Base-by-base conservation (phyloP, 1,140 invertebrate species). In the Sinonovacula constricta region DNA sequence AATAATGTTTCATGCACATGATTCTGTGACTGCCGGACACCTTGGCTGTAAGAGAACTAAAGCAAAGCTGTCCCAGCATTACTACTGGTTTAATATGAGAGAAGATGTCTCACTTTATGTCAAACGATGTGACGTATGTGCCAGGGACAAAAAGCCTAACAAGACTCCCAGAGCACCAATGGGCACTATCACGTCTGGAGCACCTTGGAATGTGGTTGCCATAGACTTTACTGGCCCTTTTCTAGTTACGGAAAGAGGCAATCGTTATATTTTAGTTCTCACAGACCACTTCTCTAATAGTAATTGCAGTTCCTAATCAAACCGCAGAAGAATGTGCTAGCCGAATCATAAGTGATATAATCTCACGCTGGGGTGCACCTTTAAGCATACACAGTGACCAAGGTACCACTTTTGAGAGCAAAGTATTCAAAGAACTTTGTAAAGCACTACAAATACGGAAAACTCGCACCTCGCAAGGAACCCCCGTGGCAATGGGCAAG, bases 241-340 rank as follows among this genome's bases (percentile, higher is more conserved):
- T 0, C 83, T 83, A 4, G 34, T 22, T 30, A 80, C 81, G 24
- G n/a, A 34, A 36, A 33, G 45, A 15, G 81, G 80, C 0, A 89
- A 87, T 63, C 63, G 72, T 24, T 85, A 85, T 72, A 79, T 89
- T 26, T 57, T 89, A 22, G 85, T 85, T 3, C 49, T 82, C 3
- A 81, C 79, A 1, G 85, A 86, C 60, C 62, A 83, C 34, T 86
- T 71, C 28, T 59, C 68, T 18, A 71, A 59, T 22, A 36, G 68
- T 71, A 7, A 18, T 56, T 7, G 54, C 54, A 28, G 68, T 71
- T 33, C 24, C 80, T 87, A 60, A 60, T 30, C 66, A 68, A 31
- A 68, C 26, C 24, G 66, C 66, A n/a, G 49, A 68, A 49, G 66
- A 68, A 14, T 68, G 66, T 36, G 66, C 66, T 10, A 18, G 2